phyloP scores from a whole-genome alignment of 1,140 invertebrate species.

The Subanguina moxae region DNA sequence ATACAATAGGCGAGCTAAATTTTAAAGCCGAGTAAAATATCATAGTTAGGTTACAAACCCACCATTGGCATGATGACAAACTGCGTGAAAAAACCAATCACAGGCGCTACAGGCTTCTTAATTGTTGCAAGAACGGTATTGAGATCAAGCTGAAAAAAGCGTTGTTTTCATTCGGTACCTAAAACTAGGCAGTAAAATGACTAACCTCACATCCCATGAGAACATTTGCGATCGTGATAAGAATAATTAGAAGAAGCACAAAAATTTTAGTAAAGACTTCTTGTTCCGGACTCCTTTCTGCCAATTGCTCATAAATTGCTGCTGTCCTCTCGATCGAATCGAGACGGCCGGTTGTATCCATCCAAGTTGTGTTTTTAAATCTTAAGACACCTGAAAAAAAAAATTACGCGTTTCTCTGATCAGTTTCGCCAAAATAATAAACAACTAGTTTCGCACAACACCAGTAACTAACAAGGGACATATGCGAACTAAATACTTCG shows the following conservation, averaged over 20 bases:
- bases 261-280: conserved; percentile 65
- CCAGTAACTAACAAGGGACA: too few species aligned
- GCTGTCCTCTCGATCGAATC: background rate
- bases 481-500: too few species aligned
- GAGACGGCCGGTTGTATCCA: background rate
- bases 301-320: background rate
- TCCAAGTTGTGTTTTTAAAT: too few species aligned
- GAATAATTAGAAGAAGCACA: conserved; percentile 70
- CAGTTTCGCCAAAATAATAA: too few species aligned
- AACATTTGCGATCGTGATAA: conserved; percentile 80
- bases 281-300: conserved; percentile 4
- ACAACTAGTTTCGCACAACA: too few species aligned
- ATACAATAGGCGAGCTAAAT: conserved; percentile 73
- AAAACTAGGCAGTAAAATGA: background rate
- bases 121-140: conserved; percentile 70
- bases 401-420: too few species aligned
- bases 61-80: conserved; percentile 84
- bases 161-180: too few species aligned
- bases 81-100: conserved; percentile 76
- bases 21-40: conserved; percentile 1
- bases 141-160: conserved; percentile 60
- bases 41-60: conserved; percentile 3
- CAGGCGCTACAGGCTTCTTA: conserved; percentile 74
- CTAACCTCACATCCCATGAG: conserved; percentile 84
- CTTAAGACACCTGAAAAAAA: too few species aligned